phyloP scores from a whole-genome alignment of 2,113 vertebrate species.

The Jacana jacana region DNA sequence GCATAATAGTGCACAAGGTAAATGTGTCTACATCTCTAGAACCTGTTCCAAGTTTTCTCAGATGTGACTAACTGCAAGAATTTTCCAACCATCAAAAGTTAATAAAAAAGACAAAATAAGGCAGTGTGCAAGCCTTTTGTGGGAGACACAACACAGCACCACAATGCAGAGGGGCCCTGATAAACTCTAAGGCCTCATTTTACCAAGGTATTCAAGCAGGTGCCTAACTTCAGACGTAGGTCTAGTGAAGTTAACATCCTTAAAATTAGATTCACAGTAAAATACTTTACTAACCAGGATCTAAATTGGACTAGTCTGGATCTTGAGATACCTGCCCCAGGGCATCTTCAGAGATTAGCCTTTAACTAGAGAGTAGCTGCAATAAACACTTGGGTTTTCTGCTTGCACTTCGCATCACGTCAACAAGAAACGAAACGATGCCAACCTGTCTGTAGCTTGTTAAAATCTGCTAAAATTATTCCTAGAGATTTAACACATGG shows the following conservation, averaged over 20 bases:
- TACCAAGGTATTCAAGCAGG: background rate
- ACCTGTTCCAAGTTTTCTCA: conserved; percentile 77
- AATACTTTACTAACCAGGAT: background rate
- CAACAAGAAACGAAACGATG: background rate
- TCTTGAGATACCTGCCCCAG: background rate
- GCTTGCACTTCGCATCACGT: background rate
- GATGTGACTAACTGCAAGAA: conserved; percentile 75
- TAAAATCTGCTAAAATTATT: background rate
- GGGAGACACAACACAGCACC: background rate
- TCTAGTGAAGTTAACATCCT: background rate
- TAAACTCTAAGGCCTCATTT: background rate
- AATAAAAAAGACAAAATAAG: conserved; percentile 36
- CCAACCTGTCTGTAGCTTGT: background rate
- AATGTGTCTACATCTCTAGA: conserved; percentile 68
- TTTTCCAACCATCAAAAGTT: conserved; percentile 61
- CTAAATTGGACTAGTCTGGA: background rate
- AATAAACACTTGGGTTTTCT: background rate
- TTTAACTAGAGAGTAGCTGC: background rate
- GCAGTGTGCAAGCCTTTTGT: background rate
- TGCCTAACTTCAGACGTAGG: background rate
- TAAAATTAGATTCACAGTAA: background rate
- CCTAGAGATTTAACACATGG: background rate
- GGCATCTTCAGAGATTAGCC: background rate
- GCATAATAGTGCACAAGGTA: conserved; percentile 66
- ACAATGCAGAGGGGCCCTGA: background rate